Evolutionary conservation across 2,888 invertebrate genomes (phyloP).

Genomic region (Lucinisca nassula): DNA sequence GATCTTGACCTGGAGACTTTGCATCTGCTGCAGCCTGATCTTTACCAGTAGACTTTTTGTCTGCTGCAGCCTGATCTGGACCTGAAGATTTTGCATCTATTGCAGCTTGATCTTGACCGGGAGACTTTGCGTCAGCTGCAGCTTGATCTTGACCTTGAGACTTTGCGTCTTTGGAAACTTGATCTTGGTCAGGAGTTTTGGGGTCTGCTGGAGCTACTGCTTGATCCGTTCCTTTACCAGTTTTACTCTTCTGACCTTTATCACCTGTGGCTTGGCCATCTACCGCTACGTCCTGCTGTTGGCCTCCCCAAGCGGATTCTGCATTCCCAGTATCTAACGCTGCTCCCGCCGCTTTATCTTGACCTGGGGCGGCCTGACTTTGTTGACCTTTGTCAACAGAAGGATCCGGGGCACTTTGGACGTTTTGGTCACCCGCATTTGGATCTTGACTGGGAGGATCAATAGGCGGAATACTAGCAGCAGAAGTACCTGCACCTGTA

Average conservation of each 20-base stretch:
- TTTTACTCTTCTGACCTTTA: neutral
- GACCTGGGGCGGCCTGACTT: neutral
- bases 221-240: neutral
- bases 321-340: neutral
- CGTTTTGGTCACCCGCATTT: neutral
- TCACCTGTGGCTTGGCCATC: neutral
- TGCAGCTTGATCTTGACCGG: too few relatives aligned
- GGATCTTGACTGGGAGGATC: neutral
- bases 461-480: too few relatives aligned
- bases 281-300: too few relatives aligned
- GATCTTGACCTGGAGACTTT: too few relatives aligned
- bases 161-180: neutral
- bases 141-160: neutral
- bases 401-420: neutral
- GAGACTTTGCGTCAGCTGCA: too few relatives aligned
- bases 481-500: neutral
- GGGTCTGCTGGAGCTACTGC: neutral
- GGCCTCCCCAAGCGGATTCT: neutral
- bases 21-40: too few relatives aligned
- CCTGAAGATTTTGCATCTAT: too few relatives aligned
- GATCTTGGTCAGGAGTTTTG: neutral
- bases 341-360: neutral
- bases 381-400: neutral
- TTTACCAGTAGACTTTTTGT: too few relatives aligned
- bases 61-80: too few relatives aligned